Base-by-base conservation (phyloP, 2,888 invertebrate genomes). In the Meiosimyza platycephala region DNA sequence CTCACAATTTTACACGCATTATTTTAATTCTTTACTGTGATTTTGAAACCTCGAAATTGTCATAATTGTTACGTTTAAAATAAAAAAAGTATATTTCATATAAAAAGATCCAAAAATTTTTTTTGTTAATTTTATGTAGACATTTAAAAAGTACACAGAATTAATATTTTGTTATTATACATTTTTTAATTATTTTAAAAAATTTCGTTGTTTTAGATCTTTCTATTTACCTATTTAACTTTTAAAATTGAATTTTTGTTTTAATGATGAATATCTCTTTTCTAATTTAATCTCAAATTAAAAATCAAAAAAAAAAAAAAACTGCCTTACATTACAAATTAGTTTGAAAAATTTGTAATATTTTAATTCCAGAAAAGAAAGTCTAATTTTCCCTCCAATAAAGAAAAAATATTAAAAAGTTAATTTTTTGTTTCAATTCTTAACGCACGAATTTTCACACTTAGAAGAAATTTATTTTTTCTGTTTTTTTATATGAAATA, bases 21-120 rank as follows among this genome's bases (percentile, higher is more conserved):
- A 67, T 67, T 70, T 73, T 40, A 40, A 7, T 76, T 74, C 72
- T 75, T 74, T 73, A 74, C 6, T 57, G 60, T 63, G 33, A 47
- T 76, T n/a, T n/a, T 84, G 84, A 84, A 84, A 84, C 84, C 84
- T 84, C 59, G 73, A 82, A 84, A 84, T 84, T 84, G 84, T 83
- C 84, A 79, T 84, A 83, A 79, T 84, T 84, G 62, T 70, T 67
- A 68, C 69, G 62, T 71, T 72, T 72, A 69, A 72, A 76, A 74
- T 74, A 76, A 77, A 57, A n/a, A 75, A 73, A 73, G 69, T 75
- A 75, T 76, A 60, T 60, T 47, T 72, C 48, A 22, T 16, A 50
- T 22, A 28, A 47, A 52, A 62, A 50, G 78, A 78, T n/a, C 80
- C 78, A 80, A 81, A 81, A 79, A 54, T 73, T 76, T 75, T 76